Evolutionary conservation across 2,113 vertebrate genomes (phyloP), one percentile per base, ranked within the genome.

Genomic region (Rhizomys pruinosus): DNA sequence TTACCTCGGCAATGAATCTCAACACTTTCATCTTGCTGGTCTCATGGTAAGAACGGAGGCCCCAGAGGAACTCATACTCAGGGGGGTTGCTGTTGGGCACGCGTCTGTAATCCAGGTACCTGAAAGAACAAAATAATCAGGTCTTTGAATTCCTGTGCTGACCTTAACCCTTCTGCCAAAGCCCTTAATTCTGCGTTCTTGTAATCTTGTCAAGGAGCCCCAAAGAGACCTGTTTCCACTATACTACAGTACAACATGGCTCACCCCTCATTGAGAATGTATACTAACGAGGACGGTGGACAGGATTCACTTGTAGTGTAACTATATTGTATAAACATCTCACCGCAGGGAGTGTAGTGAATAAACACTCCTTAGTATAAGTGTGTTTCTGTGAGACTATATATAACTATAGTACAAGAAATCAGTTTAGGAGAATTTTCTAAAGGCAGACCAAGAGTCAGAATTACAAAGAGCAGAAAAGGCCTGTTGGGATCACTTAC

Each of bases 11-110:
- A 96, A 99, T 98, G 20, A 99, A 99, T 79, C 98, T 97, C 8
- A 99, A 97, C 81, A 99, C 97, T 47, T 98, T 98, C 96, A 96
- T 95, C 94, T 98, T 99, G 34, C 99, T 98, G 52, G 98, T 98
- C 84, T 99, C 99, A 10, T 96, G 81, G 2, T 98, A 96, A 0
- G 99, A 98, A 5, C 99, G 98, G 0, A 98, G 97, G 6, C 99
- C 99, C 99, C 99, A 99, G 55, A 96, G 98, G 64, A 98, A 98
- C 23, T 98, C 98, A 13, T 97, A 97, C 68, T 99, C 98, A 0
- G 97, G 72, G 3, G 99, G 98, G 5, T 99, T 99, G 0, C 98
- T 99, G 96, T 99, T 98, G 52, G 98, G 98, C 42, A 99, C 97
- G 5, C 98, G 94, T 39, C 91, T 97, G 27, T 97, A 98, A 91